Conservation (phyloP, 2,888 invertebrate genomes). For the Morinoia aosen region DNA sequence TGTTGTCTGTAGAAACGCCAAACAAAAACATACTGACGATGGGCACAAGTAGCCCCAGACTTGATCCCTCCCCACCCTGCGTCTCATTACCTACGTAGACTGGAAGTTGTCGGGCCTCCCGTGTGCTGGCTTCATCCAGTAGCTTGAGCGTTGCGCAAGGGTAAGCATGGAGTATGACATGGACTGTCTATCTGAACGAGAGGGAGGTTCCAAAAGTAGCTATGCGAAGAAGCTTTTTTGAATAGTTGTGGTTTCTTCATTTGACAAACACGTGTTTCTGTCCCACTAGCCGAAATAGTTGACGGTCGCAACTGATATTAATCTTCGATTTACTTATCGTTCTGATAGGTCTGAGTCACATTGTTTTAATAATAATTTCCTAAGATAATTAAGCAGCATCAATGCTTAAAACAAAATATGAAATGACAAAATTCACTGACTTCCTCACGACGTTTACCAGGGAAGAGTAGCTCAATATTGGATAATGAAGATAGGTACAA, state of each 20-base stretch:
- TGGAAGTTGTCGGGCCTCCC: not conserved
- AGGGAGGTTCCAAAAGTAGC: too few relatives aligned
- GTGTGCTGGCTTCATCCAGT: not conserved
- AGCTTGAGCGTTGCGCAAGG: not conserved
- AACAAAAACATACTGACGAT: too few relatives aligned
- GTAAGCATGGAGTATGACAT: too few relatives aligned
- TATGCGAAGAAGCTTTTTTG: not conserved
- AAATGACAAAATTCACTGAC: not conserved
- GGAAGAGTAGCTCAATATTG: not conserved
- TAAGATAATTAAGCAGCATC: not conserved
- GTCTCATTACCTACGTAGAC: not conserved
- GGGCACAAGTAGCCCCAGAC: too few relatives aligned
- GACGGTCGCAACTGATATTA: not conserved
- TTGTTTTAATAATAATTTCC: not conserved
- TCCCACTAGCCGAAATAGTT: not conserved
- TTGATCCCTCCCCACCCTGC: not conserved
- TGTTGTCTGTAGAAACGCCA: too few relatives aligned
- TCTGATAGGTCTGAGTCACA: not conserved
- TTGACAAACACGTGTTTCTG: not conserved
- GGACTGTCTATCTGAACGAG: too few relatives aligned
- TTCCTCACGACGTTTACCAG: not conserved
- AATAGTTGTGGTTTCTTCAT: not conserved
- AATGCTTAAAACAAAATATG: too few relatives aligned
- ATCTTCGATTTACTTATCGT: not conserved
- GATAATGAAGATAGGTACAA: not conserved